These are phyloP conservation scores for Anomalospiza imberbis DNA, from an alignment of 2,797 vertebrate species.

Conservation along the genomic window DNA sequence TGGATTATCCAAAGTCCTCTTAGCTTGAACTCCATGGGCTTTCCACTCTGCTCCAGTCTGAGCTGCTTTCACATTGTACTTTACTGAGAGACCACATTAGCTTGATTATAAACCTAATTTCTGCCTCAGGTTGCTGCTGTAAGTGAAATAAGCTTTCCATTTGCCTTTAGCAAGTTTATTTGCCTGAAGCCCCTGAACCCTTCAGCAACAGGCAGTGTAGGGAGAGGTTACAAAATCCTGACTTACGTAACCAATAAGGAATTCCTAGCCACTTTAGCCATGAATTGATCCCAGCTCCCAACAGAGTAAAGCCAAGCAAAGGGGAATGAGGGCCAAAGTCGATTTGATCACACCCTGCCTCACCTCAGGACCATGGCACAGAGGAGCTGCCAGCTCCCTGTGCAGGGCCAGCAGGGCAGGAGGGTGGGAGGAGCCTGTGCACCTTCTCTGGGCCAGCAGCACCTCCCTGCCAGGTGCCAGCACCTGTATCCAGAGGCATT, in stretches of 20 bases:
- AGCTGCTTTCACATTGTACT: neutral
- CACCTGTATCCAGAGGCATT: fast-evolving
- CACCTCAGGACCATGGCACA: fast-evolving
- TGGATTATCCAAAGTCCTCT: neutral
- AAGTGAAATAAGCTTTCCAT: neutral
- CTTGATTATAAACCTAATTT: neutral
- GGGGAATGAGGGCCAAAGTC: neutral
- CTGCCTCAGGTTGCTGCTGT: neutral
- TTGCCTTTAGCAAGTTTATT: neutral
- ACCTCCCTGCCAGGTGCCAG: neutral
- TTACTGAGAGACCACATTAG: neutral
- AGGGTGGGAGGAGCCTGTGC: neutral
- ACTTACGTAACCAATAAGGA: neutral
- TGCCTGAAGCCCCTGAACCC: neutral
- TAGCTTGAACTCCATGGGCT: neutral
- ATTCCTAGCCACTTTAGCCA: neutral
- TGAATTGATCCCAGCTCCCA: neutral
- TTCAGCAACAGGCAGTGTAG: neutral
- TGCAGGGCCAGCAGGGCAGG: neutral
- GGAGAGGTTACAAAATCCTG: neutral
- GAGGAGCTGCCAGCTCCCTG: neutral
- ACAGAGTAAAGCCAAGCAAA: neutral
- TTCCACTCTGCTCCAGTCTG: neutral
- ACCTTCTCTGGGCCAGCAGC: neutral
- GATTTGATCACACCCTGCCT: fast-evolving